These are phyloP conservation scores for Prunella strophiata DNA, from an alignment of 2,797 vertebrate genomes.

Conservation along the genomic window DNA sequence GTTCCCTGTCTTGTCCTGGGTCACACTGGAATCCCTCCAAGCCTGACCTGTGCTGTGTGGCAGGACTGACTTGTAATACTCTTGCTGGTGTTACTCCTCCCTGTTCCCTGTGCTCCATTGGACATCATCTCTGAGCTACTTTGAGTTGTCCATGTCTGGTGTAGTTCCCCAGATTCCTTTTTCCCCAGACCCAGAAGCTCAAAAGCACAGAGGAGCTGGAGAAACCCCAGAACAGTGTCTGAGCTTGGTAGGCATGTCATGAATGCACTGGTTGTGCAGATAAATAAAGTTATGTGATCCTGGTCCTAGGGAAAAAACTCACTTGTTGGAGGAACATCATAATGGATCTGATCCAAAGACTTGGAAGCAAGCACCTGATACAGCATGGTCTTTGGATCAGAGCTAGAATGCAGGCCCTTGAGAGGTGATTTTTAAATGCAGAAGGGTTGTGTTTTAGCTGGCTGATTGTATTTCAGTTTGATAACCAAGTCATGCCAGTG, in stretches of 20 bases:
- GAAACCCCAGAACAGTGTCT: background rate
- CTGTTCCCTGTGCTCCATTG: background rate
- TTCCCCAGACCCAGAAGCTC: background rate
- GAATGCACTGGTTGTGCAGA: background rate
- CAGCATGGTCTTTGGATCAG: background rate
- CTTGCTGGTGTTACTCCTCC: background rate
- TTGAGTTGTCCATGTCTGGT: background rate
- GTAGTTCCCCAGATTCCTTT: background rate
- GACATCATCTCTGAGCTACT: no score
- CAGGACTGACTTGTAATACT: background rate
- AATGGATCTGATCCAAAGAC: background rate
- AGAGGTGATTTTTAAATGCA: background rate
- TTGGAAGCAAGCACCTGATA: background rate
- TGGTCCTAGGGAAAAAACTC: background rate
- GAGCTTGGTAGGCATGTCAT: background rate
- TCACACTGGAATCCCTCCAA: background rate
- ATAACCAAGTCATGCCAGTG: background rate
- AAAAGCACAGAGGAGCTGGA: background rate
- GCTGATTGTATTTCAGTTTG: background rate
- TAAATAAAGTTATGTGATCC: background rate
- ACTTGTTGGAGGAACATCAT: background rate
- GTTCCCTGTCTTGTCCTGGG: background rate
- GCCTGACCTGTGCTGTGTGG: background rate
- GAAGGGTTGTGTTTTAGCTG: background rate
- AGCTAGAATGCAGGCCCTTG: background rate